A percentile compares a stretch with the other conserved stretches of the same genome.
Evolutionary conservation across 2,888 invertebrate genomes (phyloP).

Genomic region (Sphinx pinastri): DNA sequence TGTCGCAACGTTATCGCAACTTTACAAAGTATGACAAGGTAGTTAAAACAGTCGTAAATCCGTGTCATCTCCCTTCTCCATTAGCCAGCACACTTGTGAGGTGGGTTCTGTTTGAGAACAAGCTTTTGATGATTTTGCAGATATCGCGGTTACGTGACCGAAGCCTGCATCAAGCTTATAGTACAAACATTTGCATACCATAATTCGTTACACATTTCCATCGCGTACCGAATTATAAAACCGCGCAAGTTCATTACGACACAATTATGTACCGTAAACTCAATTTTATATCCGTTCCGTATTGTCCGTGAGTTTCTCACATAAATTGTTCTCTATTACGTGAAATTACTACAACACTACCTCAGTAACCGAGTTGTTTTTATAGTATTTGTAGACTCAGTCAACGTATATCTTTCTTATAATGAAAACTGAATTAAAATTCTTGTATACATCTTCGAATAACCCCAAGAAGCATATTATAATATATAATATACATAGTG

Average conservation of each 20-base stretch:
- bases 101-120: constrained; percentile 3
- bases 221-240: constrained; percentile 45
- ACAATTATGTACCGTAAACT: constrained; percentile 73
- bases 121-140: constrained; percentile 13
- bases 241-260: constrained; percentile 53
- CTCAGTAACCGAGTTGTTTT: constrained; percentile 58
- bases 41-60: constrained; percentile 11
- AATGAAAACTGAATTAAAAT: neutral
- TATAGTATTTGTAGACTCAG: constrained; percentile 26
- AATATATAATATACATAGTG: too few species aligned
- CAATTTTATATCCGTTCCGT: constrained; percentile 68
- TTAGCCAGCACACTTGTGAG: neutral
- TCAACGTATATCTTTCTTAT: constrained; percentile 7
- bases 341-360: constrained; percentile 62
- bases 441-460: neutral
- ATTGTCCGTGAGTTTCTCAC: constrained; percentile 69
- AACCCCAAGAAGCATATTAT: too few species aligned
- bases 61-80: constrained; percentile 17
- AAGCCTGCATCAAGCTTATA: neutral
- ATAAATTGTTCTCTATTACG: constrained; percentile 71
- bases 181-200: neutral
- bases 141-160: constrained; percentile 6
- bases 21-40: constrained; percentile 13
- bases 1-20: constrained; percentile 5
- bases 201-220: constrained; percentile 40